Conservation (phyloP, 1,140 invertebrate genomes). For the Drosophila grimshawi region DNA sequence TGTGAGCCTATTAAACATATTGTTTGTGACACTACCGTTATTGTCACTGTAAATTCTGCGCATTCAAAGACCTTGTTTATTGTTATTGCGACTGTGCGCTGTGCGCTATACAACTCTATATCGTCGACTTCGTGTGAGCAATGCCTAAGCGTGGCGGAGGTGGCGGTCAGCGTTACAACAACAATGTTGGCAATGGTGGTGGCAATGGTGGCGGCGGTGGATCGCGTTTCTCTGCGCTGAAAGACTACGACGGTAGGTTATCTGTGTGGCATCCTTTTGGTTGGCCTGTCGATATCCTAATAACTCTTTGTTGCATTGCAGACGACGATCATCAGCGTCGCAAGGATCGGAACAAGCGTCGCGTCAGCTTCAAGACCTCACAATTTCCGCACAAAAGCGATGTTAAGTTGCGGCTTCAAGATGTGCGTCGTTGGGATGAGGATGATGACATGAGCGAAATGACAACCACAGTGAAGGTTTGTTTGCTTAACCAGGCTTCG, state of each 20-base stretch:
- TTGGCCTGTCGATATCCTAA: background rate
- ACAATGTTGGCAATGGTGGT: constrained; percentile 53
- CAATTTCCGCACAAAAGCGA: constrained; percentile 63
- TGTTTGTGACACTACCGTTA: background rate
- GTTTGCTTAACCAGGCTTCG: too few relatives aligned
- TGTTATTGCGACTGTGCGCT: background rate
- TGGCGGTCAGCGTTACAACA: constrained; percentile 57
- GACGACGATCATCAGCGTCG: constrained; percentile 68
- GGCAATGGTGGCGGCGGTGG: constrained; percentile 50
- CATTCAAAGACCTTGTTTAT: constrained; percentile 22
- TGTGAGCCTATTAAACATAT: background rate
- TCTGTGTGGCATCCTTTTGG: background rate
- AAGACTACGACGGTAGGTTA: constrained; percentile 66
- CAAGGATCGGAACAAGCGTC: constrained; percentile 70
- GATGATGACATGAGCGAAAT: constrained; percentile 77
- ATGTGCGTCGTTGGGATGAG: constrained; percentile 75
- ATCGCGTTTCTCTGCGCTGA: constrained; percentile 64
- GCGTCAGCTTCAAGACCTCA: constrained; percentile 82
- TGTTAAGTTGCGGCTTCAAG: constrained; percentile 62
- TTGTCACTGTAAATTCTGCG: background rate
- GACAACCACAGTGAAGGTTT: constrained; percentile 55
- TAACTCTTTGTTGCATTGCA: background rate
- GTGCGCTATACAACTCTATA: background rate
- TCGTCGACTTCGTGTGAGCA: background rate
- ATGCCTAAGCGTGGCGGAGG: constrained; percentile 78